These are phyloP conservation scores for Eilema caniola DNA, from an alignment of 2,888 invertebrate genomes.

Conservation along the genomic window DNA sequence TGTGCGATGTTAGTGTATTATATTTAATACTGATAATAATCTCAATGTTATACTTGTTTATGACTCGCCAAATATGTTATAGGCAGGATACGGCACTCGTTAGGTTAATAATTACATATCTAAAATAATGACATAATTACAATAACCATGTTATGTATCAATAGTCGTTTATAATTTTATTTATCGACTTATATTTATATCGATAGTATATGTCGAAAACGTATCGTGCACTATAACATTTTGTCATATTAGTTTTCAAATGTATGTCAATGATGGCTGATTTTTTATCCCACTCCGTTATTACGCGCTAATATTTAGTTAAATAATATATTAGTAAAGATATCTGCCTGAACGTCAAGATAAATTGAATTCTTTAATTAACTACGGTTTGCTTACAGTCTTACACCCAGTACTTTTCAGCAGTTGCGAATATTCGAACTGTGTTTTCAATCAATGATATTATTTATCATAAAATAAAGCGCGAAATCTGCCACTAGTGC, in stretches of 20 bases:
- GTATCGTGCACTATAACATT: conserved; percentile 46
- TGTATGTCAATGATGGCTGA: conserved; percentile 29
- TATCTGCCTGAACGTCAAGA: background rate
- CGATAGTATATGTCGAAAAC: conserved; percentile 13
- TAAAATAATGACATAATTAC: conserved; percentile 21
- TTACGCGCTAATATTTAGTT: background rate
- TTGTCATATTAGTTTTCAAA: conserved; percentile 23
- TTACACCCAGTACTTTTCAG: background rate
- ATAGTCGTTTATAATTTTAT: conserved; percentile 17
- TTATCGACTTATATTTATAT: conserved; percentile 21
- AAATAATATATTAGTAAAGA: background rate
- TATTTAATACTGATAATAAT: conserved; percentile 20
- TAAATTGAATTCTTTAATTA: background rate
- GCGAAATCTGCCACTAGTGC: conserved; percentile 37
- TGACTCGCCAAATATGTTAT: conserved; percentile 43
- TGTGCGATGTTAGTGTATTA: conserved; percentile 34
- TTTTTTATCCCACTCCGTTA: background rate
- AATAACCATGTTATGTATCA: conserved; percentile 24
- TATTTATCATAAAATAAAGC: conserved; percentile 20
- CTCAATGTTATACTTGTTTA: conserved; percentile 37
- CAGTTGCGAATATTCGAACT: background rate
- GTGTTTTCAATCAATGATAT: background rate
- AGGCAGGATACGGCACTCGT: conserved; percentile 39
- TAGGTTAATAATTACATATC: conserved; percentile 27
- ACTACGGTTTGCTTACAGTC: background rate